Conservation (phyloP, 2,888 invertebrate species). For the Hydropsyche betteni region DNA sequence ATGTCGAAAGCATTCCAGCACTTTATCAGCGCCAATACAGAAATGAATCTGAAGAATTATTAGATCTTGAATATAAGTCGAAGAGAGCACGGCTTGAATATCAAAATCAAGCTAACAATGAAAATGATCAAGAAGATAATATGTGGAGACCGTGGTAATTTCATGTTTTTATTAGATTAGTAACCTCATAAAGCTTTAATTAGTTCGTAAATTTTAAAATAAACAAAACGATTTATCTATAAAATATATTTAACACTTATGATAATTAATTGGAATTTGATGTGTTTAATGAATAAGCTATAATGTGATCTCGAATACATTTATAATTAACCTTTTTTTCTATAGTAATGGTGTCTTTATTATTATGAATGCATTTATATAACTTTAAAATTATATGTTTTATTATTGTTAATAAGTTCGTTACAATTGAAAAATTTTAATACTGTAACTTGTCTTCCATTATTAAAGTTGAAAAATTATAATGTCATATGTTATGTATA, state of each 20-base stretch:
- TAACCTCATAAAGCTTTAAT: conserved; percentile 39
- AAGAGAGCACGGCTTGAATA: neutral
- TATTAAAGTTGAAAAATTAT: no score
- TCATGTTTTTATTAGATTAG: neutral
- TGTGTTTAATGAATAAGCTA: neutral
- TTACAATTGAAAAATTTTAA: no score
- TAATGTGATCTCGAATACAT: no score
- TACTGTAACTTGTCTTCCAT: no score
- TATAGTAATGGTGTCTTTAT: no score
- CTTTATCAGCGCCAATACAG: neutral
- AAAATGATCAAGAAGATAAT: conserved; percentile 43
- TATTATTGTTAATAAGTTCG: no score
- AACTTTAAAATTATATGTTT: no score
- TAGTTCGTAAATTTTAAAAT: conserved; percentile 11
- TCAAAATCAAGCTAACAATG: conserved; percentile 9
- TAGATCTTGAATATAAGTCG: neutral
- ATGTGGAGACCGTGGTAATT: conserved; percentile 51
- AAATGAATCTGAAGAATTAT: neutral
- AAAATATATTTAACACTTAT: neutral
- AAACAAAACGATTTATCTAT: neutral
- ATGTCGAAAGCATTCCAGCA: neutral
- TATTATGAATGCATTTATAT: no score
- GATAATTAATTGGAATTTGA: neutral
- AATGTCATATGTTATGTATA: no score
- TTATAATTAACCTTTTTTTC: no score